Base-by-base conservation (phyloP, 2,113 vertebrate genomes). In the Euleptes europaea region DNA sequence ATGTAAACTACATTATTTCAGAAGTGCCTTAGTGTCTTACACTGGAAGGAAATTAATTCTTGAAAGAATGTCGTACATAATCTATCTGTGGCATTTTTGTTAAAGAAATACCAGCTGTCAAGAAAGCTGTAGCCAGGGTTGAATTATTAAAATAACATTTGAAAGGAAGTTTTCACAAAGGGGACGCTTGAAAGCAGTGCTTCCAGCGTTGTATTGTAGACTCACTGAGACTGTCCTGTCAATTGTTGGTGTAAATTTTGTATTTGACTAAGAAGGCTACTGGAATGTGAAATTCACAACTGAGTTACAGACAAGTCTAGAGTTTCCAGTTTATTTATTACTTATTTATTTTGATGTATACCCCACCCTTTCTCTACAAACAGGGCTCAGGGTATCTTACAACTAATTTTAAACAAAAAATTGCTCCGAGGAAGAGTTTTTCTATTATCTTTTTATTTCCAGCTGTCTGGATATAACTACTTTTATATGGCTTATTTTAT, bases 11-110 rank as follows among this genome's bases (percentile, higher is more conserved):
- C 65, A 82, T 9, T 0, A 9, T 38, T 71, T 51, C 14, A 28
- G 51, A 88, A 31, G 7, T 89, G 57, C 84, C 84, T 91, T 88
- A 91, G 84, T 86, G 85, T 90, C 83, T 93, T 91, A 87, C 87
- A 90, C 84, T 84, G 88, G 94, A 93, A 89, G 92, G 92, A 93
- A 94, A 94, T 94, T 71, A 93, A 91, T 92, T 95, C 91, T 92
- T 92, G 87, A 88, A 92, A 86, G 89, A 93, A 94, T 92, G 93
- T 92, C 91, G 82, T 89, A 84, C 82, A 88, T 90, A 92, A 93
- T 78, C 92, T 83, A 74, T 91, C 92, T 90, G 90, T 92, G 91
- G 90, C 87, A n/a, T 84, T 91, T 91, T 89, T 88, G 40, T 88
- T 89, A 90, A 91, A 90, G 88, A 93, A 93, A 93, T 93, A 88